Evolutionary conservation across 2,797 vertebrate genomes (phyloP), one percentile per base, ranked within the genome.

Genomic region (Erpetoichthys calabaricus): DNA sequence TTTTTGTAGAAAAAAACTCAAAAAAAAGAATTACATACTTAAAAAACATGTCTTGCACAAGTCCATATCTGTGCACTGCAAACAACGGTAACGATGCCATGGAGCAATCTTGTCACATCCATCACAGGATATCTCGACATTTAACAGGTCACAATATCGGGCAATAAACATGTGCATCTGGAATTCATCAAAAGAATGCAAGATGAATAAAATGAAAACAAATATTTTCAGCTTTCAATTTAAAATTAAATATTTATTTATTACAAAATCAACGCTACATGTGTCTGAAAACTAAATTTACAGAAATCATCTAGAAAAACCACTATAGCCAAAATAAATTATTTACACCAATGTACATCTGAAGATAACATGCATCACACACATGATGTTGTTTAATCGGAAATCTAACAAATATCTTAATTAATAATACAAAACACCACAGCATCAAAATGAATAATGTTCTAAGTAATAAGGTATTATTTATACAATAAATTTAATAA

Each of bases 131-230:
- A 99, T 98, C 70, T 98, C 96, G 55, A 98, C 92, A 0, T 94
- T 97, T 7, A 99, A 68, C 64, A 94, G 83, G 73, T 98, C 91
- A 44, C 92, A 97, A 63, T 98, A 97, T 42, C 96, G 91, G 6
- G 94, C 92, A 3, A 98, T 94, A 73, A 99, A 99, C 94, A 98
- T 94, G 77, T 98, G 94, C 94, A 98, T 98, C 96, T 99, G 60
- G 56, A 71, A 65, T 6, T n/a, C 47, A 49, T 4, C 47, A 49
- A 49, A 49, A 7, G 1, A 55, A 7, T 8, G 4, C 47, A 6
- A n/a, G 5, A 6, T 6, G 45, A 2, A 52, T 0, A 74, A 56
- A 67, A 0, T 1, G n/a, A 63, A 45, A 64, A 43, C 51, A 3
- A 49, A 49, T n/a, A 49, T 47, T 7, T 45, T 44, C 42, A 57